Percentiles rank a stretch among this genome's conserved stretches.
These are phyloP conservation scores for Cyclargus thomasi DNA, from an alignment of 1,140 invertebrate genomes.

Conservation along the genomic window DNA sequence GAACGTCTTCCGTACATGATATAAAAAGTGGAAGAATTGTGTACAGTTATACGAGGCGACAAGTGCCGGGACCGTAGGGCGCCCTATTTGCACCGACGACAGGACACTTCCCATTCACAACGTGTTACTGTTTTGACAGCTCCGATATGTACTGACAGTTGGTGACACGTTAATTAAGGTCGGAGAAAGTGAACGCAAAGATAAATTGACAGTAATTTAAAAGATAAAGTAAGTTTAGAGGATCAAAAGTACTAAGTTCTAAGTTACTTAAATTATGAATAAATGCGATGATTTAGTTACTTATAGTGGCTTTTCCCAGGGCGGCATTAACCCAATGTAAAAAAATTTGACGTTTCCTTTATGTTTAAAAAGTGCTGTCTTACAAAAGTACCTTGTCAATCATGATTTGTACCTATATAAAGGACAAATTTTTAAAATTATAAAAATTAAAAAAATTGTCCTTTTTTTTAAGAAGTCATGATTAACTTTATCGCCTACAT, in stretches of 20 bases:
- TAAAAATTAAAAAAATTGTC: too few species aligned
- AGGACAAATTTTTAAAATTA: too few species aligned
- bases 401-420: too few species aligned
- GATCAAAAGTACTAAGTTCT: neutral
- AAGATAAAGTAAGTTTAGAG: neutral
- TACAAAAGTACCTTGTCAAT: too few species aligned
- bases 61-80: conserved; percentile 33
- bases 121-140: neutral
- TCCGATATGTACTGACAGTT: neutral
- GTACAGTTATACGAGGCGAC: conserved; percentile 35
- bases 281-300: too few species aligned
- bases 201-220: neutral
- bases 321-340: too few species aligned
- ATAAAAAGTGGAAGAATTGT: conserved; percentile 21
- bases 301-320: too few species aligned
- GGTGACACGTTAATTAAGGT: neutral
- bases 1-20: conserved; percentile 8
- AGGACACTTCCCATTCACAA: conserved; percentile 15
- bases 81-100: conserved; percentile 27
- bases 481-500: too few species aligned
- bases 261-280: too few species aligned
- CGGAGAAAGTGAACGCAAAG: neutral
- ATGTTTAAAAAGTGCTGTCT: too few species aligned
- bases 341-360: too few species aligned
- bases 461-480: too few species aligned